Evolutionary conservation across 2,888 invertebrate genomes (phyloP).

Genomic region (Abscondita cerata): DNA sequence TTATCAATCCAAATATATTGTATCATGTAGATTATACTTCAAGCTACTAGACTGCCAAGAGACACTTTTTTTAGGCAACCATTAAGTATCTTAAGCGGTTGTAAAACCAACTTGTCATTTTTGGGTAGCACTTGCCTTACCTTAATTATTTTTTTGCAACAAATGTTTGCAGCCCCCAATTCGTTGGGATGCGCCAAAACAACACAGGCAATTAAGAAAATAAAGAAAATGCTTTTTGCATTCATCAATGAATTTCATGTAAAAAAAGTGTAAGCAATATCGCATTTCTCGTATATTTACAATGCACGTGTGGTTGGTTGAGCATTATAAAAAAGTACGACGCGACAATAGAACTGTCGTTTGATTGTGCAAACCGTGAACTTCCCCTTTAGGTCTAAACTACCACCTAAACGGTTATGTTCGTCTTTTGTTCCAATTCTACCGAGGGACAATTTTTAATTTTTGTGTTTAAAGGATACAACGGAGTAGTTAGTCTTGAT

Average conservation of each 20-base stretch:
- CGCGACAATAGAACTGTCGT: constrained; percentile 14
- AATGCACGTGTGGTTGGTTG: constrained; percentile 11
- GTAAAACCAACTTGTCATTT: too few species aligned
- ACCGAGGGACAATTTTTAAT: constrained; percentile 44
- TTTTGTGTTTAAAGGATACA: constrained; percentile 45
- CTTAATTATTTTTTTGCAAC: too few species aligned
- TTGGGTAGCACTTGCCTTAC: too few species aligned
- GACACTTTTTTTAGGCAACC: too few species aligned
- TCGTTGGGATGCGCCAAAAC: too few species aligned
- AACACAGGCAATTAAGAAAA: too few species aligned
- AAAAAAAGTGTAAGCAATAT: constrained; percentile 7
- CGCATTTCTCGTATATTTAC: constrained; percentile 2
- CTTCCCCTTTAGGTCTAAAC: constrained; percentile 33
- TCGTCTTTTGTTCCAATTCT: constrained; percentile 44
- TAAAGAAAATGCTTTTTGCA: too few species aligned
- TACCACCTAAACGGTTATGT: constrained; percentile 41
- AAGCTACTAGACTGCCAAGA: too few species aligned
- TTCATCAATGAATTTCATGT: neutral
- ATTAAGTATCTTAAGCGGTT: too few species aligned
- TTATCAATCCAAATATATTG: too few species aligned
- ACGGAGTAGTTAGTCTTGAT: constrained; percentile 43
- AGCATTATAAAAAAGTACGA: constrained; percentile 5
- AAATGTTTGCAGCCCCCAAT: too few species aligned
- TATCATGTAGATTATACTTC: too few species aligned
- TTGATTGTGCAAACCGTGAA: constrained; percentile 20